A percentile compares a stretch with the other conserved stretches of the same genome.
phyloP scores from a whole-genome alignment of 2,113 vertebrate species.

The Micronycteris hirsuta region DNA sequence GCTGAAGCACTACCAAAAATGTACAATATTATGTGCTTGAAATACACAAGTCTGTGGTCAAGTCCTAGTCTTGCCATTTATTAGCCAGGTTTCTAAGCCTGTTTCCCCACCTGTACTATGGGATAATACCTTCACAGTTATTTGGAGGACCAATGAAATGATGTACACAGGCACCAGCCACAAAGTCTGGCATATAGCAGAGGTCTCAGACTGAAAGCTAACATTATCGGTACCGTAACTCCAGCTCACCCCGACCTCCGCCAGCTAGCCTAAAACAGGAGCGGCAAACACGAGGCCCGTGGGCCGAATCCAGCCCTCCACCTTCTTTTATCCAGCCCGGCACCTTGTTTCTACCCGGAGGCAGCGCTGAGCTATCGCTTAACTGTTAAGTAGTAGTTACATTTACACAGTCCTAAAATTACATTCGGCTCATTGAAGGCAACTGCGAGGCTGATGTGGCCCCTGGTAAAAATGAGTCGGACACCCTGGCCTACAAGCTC shows the following conservation, averaged over 20 bases:
- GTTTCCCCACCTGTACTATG: background rate
- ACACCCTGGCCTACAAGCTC: background rate
- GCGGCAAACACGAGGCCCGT: no score
- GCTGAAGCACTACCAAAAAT: background rate
- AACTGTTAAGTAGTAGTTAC: no score
- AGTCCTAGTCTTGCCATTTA: background rate
- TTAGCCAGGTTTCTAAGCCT: background rate
- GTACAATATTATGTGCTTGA: background rate
- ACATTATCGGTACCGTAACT: background rate
- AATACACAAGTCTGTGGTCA: background rate
- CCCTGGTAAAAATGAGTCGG: no score
- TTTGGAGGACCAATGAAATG: background rate
- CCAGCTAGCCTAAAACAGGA: background rate
- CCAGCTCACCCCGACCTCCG: background rate
- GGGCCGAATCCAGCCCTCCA: no score
- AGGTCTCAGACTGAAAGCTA: background rate
- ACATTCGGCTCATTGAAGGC: no score
- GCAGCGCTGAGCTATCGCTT: no score
- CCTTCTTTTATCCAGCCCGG: no score
- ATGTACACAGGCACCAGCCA: background rate
- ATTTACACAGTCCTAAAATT: no score
- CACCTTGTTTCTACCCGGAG: no score
- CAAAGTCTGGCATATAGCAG: background rate
- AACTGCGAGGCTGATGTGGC: no score
- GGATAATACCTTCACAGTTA: background rate